Percentiles rank a stretch among this genome's conserved stretches.
Evolutionary conservation across 2,797 vertebrate species (phyloP).

Genomic region (Microchirus variegatus): DNA sequence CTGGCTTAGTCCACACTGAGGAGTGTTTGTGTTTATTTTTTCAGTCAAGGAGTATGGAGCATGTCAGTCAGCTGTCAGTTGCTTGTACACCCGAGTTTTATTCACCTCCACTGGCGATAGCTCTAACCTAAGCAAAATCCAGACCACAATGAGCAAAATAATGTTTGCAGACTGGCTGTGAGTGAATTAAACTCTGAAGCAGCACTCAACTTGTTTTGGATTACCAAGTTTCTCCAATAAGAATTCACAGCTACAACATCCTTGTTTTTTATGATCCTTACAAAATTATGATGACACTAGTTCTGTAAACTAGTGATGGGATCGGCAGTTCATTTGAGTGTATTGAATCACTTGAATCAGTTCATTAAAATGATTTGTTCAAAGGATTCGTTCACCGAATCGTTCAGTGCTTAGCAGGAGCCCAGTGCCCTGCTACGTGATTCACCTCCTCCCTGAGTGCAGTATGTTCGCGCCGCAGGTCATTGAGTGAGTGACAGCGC

Average conservation of each 20-base stretch:
- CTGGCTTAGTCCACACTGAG: neutral
- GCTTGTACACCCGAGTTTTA: constrained; percentile 1
- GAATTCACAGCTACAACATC: constrained; percentile 20
- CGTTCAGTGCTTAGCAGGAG: too few species aligned
- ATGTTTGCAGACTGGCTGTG: constrained; percentile 28
- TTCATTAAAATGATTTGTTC: too few species aligned
- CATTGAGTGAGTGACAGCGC: too few species aligned
- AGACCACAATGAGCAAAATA: constrained; percentile 42
- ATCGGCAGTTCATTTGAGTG: too few species aligned
- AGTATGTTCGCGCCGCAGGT: too few species aligned
- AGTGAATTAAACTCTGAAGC: constrained; percentile 13
- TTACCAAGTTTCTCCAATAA: constrained; percentile 31
- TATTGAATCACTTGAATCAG: too few species aligned
- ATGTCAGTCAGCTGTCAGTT: constrained; percentile 26
- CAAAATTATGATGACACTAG: constrained; percentile 35
- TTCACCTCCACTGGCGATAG: constrained; percentile 10
- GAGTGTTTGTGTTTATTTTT: constrained; percentile 26
- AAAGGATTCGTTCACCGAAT: too few species aligned
- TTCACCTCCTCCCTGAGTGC: too few species aligned
- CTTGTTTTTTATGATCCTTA: constrained; percentile 33
- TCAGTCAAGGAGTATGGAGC: constrained; percentile 21
- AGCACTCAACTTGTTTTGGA: constrained; percentile 43
- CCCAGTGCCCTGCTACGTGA: too few species aligned
- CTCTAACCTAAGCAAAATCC: constrained; percentile 23
- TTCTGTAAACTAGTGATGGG: too few species aligned